Evolutionary conservation across 2,888 invertebrate genomes (phyloP).

Genomic region (Gastrophysa polygoni): DNA sequence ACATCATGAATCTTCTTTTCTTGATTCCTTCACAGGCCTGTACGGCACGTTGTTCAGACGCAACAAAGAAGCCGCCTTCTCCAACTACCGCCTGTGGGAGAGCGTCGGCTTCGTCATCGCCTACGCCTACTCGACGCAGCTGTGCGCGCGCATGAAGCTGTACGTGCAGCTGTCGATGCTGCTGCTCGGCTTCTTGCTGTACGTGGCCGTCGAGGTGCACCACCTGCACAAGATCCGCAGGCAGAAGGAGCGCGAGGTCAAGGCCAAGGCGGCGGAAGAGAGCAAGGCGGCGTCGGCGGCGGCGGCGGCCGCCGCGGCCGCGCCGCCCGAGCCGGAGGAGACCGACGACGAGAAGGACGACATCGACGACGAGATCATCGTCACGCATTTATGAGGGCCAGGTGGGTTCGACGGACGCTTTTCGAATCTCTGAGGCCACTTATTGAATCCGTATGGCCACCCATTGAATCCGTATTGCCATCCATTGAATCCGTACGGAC

Average conservation of each 20-base stretch:
- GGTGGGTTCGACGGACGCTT: too few relatives aligned
- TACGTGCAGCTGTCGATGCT: conserved; percentile 83
- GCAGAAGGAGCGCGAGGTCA: conserved; percentile 69
- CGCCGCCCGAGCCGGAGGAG: conserved; percentile 67
- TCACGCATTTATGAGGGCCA: conserved; percentile 74
- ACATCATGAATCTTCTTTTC: too few relatives aligned
- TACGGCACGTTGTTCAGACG: conserved; percentile 86
- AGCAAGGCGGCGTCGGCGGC: conserved; percentile 57
- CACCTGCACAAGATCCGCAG: conserved; percentile 81
- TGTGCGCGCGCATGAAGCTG: conserved; percentile 85
- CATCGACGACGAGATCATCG: conserved; percentile 86
- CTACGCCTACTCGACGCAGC: conserved; percentile 85
- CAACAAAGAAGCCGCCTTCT: conserved; percentile 91
- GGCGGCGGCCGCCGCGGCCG: conserved; percentile 65
- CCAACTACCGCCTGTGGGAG: conserved; percentile 90
- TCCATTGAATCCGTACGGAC: too few relatives aligned
- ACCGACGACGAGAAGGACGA: conserved; percentile 88
- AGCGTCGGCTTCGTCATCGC: conserved; percentile 89
- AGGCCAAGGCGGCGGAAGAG: conserved; percentile 70
- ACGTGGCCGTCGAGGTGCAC: conserved; percentile 79
- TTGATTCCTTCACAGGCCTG: conserved; percentile 75
- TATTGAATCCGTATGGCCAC: too few relatives aligned
- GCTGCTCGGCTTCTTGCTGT: conserved; percentile 75
- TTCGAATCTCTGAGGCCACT: too few relatives aligned
- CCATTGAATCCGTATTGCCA: too few relatives aligned